phyloP scores from a whole-genome alignment of 2,888 invertebrate species.

The Pocota personata region DNA sequence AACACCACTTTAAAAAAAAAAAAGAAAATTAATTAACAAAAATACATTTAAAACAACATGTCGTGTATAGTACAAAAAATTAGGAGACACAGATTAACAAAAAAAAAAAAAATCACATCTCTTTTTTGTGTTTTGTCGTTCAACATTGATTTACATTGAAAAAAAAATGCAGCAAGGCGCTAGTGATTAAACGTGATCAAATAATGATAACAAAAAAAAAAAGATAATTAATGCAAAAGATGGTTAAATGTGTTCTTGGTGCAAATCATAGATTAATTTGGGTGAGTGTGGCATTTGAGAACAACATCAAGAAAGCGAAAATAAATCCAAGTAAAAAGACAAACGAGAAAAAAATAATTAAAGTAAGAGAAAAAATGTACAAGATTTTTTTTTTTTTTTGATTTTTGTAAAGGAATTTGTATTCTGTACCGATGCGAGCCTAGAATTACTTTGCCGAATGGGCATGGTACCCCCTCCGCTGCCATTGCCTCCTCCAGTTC shows the following conservation, averaged over 20 bases:
- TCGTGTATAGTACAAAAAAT: slow-evolving; percentile 70
- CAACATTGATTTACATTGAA: slow-evolving; percentile 13
- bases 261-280: slow-evolving; percentile 67
- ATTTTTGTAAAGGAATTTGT: slow-evolving; percentile 49
- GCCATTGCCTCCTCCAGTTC: slow-evolving; percentile 52
- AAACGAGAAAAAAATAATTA: slow-evolving; percentile 29
- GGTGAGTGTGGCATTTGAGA: slow-evolving; percentile 61
- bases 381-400: slow-evolving; percentile 47
- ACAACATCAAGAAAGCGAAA: slow-evolving; percentile 71
- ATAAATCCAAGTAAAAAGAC: slow-evolving; percentile 33
- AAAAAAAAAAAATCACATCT: slow-evolving; percentile 33
- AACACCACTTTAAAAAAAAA: slow-evolving; percentile 50
- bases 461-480: slow-evolving; percentile 76
- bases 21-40: slow-evolving; percentile 37
- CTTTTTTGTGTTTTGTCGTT: slow-evolving; percentile 24
- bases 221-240: slow-evolving; percentile 53
- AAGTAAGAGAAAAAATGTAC: slow-evolving; percentile 51
- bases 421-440: slow-evolving; percentile 76
- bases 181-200: slow-evolving; percentile 51
- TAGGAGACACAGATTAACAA: slow-evolving; percentile 59
- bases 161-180: slow-evolving; percentile 53
- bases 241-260: slow-evolving; percentile 53
- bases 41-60: slow-evolving; percentile 47
- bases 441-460: slow-evolving; percentile 76
- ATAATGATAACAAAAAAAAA: slow-evolving; percentile 27